A percentile compares a stretch with the other conserved stretches of the same genome.
Conservation (phyloP, 2,113 vertebrate genomes). For the Scomber japonicus region DNA sequence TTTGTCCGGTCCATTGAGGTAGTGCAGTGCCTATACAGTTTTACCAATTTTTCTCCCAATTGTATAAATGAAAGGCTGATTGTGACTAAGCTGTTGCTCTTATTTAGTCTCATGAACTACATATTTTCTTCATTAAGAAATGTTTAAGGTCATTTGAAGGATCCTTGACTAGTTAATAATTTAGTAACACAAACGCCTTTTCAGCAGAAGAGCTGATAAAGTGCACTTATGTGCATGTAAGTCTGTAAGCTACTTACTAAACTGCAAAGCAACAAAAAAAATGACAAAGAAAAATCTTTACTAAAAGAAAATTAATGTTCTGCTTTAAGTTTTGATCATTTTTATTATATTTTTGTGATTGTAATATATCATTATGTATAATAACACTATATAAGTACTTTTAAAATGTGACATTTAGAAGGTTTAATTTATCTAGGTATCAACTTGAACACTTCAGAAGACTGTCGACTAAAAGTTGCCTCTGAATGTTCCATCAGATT, state of each 20-base stretch:
- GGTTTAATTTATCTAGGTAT: not conserved
- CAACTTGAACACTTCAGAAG: not conserved
- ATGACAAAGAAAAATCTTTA: not conserved
- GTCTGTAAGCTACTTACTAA: not conserved
- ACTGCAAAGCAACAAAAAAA: not conserved
- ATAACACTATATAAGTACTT: too few species aligned
- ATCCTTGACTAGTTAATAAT: conserved; percentile 13
- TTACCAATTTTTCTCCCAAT: not conserved
- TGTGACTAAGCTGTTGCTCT: not conserved
- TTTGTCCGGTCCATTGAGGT: not conserved
- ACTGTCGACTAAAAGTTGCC: not conserved
- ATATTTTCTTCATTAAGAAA: conserved; percentile 13
- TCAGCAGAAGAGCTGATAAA: conserved; percentile 10
- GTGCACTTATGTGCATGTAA: not conserved
- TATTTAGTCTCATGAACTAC: conserved; percentile 9
- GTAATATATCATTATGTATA: not conserved
- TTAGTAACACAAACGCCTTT: not conserved
- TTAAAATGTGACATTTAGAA: not conserved
- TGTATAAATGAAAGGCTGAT: not conserved
- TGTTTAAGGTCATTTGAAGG: conserved; percentile 20
- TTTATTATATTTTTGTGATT: not conserved
- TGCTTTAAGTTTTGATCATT: not conserved
- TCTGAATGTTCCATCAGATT: not conserved
- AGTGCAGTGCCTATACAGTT: too few species aligned
- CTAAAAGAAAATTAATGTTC: not conserved